phyloP scores from a whole-genome alignment of 1,140 invertebrate species.

The Drosophila kikkawai region DNA sequence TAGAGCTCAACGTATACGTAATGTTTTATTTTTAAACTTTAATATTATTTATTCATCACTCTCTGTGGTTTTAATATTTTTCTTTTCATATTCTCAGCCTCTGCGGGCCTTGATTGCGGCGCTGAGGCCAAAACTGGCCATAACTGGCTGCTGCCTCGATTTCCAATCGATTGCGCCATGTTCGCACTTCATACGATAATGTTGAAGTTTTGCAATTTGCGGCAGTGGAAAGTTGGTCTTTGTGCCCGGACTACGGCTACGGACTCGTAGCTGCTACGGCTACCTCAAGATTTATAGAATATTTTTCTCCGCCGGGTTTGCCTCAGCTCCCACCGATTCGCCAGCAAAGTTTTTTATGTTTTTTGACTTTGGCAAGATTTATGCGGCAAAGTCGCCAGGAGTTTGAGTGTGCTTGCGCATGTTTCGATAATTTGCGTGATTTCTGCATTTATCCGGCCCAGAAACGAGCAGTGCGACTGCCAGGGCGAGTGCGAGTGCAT shows the following conservation, averaged over 20 bases:
- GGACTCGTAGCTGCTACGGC: conserved; percentile 4
- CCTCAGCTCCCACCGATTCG: conserved; percentile 13
- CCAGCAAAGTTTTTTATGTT: conserved; percentile 42
- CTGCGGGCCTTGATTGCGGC: conserved; percentile 18
- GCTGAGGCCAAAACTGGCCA: conserved; percentile 23
- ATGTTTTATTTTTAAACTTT: background rate
- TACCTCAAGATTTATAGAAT: conserved; percentile 80
- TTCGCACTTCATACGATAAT: conserved; percentile 82
- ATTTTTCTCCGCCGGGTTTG: conserved; percentile 43
- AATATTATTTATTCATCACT: background rate
- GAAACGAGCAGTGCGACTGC: conserved; percentile 36
- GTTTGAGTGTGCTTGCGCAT: conserved; percentile 75
- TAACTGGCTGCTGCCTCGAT: conserved; percentile 66
- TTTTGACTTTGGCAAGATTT: conserved; percentile 73
- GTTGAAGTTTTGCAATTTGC: conserved; percentile 82
- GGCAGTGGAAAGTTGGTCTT: conserved; percentile 78
- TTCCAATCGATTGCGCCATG: conserved; percentile 81
- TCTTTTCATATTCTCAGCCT: background rate
- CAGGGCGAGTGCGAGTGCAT: conserved; percentile 33
- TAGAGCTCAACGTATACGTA: too few relatives aligned
- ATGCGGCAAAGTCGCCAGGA: conserved; percentile 73
- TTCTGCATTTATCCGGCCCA: conserved; percentile 72
- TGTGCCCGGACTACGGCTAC: conserved; percentile 32
- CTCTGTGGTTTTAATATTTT: conserved; percentile 1
- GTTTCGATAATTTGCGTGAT: conserved; percentile 84